Base-by-base conservation (phyloP, 2,888 invertebrate species). In the Stenodema calcarata region DNA sequence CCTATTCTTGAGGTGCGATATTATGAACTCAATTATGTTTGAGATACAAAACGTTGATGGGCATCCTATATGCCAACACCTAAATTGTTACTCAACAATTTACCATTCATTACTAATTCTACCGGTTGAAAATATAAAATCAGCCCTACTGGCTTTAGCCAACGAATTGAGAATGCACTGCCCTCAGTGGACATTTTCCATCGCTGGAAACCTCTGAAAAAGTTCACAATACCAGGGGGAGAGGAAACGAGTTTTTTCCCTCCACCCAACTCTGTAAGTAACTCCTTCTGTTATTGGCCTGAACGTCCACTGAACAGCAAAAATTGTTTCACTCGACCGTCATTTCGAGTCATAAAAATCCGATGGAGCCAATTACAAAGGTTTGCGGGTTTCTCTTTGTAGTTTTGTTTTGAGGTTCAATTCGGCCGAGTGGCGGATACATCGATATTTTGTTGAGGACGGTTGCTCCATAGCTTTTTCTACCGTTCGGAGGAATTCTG, bases 311-410 rank as follows among this genome's bases (percentile, higher is more conserved):
- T 28, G 35, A 35, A n/a, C 16, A 73, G 28, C 16, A 14, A 28
- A 28, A 28, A 73, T 73, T 18, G 23, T 73, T 73, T 27, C 73
- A 73, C 73, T 54, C 35, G 7, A 73, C 30, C 28, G 73, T 35
- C 73, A 73, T 73, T 73, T 28, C n/a, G 28, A 28, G 28, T 35
- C 73, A 73, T 35, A 73, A 73, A 35, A 35, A 76, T n/a, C 18
- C 41, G 35, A 18, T n/a, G 35, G 41, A 42, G 12, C 76, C 76
- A 76, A 76, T 76, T 76, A 76, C 41, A 23, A 76, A 41, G 76
- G 76, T 76, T 76, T 76, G 76, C 42, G 30, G 76, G 41, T 41
- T 76, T 41, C 41, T 42, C 76, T 76, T 76, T 76, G 76, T 76
- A 76, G 23, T 41, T 54, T 54, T 54, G 54, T 54, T 18, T 54